Conservation (phyloP, 2,113 vertebrate species). For the Dendrocopos noguchii region DNA sequence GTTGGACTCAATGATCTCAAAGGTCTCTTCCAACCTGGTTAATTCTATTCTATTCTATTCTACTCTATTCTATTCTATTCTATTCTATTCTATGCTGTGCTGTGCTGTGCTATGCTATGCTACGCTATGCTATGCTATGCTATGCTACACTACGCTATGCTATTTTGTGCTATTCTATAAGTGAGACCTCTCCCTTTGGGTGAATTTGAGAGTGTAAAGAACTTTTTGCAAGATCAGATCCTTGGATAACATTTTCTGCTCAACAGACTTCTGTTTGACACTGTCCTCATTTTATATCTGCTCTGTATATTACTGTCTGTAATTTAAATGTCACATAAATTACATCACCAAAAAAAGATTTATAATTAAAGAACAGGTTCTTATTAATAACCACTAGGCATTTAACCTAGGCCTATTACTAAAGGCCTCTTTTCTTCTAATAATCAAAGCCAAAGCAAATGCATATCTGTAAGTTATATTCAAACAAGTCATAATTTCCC, state of each 20-base stretch:
- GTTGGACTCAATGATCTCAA: too few species aligned
- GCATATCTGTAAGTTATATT: background rate
- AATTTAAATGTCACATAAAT: constrained; percentile 17
- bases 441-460: background rate
- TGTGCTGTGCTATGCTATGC: too few species aligned
- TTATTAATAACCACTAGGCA: background rate
- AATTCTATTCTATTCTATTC: too few species aligned
- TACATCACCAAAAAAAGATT: background rate
- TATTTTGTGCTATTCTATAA: background rate
- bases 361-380: constrained; percentile 2
- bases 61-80: too few species aligned
- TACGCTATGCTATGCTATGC: too few species aligned
- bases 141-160: too few species aligned
- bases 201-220: background rate
- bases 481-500: background rate
- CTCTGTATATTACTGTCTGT: background rate
- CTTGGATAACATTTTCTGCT: background rate
- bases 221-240: background rate
- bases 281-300: background rate
- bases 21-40: too few species aligned
- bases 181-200: background rate
- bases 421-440: background rate
- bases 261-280: background rate
- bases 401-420: background rate
- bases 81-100: too few species aligned